A percentile compares a stretch with the other conserved stretches of the same genome.
Evolutionary conservation across 2,113 vertebrate genomes (phyloP).

Genomic region (Scalopus aquaticus): DNA sequence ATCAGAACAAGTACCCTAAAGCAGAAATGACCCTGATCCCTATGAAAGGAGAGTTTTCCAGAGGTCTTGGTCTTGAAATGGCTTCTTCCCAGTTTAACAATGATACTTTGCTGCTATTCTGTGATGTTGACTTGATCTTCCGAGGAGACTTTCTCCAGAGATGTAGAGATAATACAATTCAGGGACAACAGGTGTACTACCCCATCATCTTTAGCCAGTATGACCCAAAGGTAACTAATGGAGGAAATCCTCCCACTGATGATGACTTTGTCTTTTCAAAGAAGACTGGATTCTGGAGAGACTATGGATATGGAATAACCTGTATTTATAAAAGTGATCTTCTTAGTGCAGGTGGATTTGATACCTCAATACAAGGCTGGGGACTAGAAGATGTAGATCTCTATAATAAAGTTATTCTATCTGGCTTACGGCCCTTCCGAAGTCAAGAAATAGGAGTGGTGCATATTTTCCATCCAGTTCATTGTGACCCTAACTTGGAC

Average conservation of each 20-base stretch:
- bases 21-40: constrained; percentile 95
- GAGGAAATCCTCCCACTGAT: constrained; percentile 90
- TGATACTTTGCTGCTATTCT: constrained; percentile 97
- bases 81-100: constrained; percentile 96
- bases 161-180: constrained; percentile 93
- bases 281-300: constrained; percentile 98
- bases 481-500: constrained; percentile 97
- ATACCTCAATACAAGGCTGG: constrained; percentile 98
- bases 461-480: constrained; percentile 95
- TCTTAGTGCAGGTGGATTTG: constrained; percentile 92
- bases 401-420: constrained; percentile 96
- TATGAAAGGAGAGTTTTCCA: constrained; percentile 93
- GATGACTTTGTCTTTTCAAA: constrained; percentile 97
- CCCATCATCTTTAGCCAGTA: constrained; percentile 99
- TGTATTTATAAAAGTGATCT: constrained; percentile 97
- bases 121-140: constrained; percentile 97
- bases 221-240: constrained; percentile 96
- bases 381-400: constrained; percentile 98
- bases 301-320: constrained; percentile 97
- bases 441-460: constrained; percentile 97
- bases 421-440: constrained; percentile 93
- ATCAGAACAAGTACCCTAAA: constrained; percentile 92
- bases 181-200: constrained; percentile 94
- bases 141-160: constrained; percentile 95
- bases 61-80: constrained; percentile 95